Evolutionary conservation across 2,797 vertebrate genomes (phyloP).

Genomic region (Selene dorsalis): DNA sequence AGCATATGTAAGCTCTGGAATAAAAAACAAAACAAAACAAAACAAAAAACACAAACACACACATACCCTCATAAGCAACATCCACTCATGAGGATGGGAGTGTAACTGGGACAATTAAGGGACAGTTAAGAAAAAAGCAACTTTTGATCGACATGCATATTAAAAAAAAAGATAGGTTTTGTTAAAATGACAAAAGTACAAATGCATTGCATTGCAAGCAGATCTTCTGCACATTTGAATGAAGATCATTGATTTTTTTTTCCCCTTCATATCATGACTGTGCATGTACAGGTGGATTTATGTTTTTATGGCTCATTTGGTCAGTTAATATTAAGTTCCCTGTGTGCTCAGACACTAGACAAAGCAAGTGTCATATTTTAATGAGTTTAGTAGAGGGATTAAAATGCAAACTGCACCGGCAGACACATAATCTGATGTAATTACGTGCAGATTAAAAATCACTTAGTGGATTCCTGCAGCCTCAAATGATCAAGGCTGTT

Average conservation of each 20-base stretch:
- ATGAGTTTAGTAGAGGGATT: conserved; percentile 27
- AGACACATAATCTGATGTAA: conserved; percentile 40
- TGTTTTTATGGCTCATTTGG: conserved; percentile 32
- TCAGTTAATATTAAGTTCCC: conserved; percentile 31
- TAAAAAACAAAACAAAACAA: neutral
- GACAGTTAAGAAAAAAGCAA: conserved; percentile 8
- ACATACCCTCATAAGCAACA: conserved; percentile 6
- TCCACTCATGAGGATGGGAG: conserved; percentile 1
- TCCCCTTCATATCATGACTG: conserved; percentile 15
- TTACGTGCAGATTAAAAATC: conserved; percentile 53
- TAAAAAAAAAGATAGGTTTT: neutral
- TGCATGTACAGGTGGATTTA: conserved; percentile 26
- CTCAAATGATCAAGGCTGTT: conserved; percentile 32
- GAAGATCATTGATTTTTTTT: conserved; percentile 14
- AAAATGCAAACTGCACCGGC: conserved; percentile 27
- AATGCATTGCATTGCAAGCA: conserved; percentile 27
- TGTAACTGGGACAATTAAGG: neutral
- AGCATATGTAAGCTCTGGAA: conserved; percentile 5
- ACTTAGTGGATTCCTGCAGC: conserved; percentile 40
- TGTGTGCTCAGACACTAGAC: conserved; percentile 6
- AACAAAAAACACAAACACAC: neutral
- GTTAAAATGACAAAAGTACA: conserved; percentile 11
- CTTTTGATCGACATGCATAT: conserved; percentile 9
- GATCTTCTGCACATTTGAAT: conserved; percentile 43
- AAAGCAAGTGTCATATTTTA: conserved; percentile 21